phyloP scores from a whole-genome alignment of 2,888 invertebrate genomes.

The Acrobasis consociella region DNA sequence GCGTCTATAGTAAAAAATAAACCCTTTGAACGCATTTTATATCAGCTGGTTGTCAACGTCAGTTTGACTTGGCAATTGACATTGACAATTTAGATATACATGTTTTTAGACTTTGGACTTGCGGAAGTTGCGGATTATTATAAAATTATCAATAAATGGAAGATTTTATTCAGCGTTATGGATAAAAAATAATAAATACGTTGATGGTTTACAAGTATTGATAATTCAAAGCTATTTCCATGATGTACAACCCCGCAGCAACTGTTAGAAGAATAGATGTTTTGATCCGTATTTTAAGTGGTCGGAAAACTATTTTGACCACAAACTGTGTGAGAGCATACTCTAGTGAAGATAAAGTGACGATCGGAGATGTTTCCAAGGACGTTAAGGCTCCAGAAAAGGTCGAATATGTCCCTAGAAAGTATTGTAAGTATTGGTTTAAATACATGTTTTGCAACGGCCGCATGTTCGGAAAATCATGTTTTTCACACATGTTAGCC shows the following conservation, averaged over 20 bases:
- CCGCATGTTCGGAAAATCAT: too few species aligned
- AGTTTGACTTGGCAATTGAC: conserved; percentile 39
- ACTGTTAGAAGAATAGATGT: conserved; percentile 75
- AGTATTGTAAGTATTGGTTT: conserved; percentile 86
- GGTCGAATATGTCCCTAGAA: conserved; percentile 92
- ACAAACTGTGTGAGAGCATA: conserved; percentile 70
- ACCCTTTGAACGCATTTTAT: neutral
- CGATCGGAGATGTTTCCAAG: conserved; percentile 89
- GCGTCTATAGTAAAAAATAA: too few species aligned
- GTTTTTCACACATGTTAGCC: too few species aligned
- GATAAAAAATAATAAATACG: conserved; percentile 32
- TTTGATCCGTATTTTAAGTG: conserved; percentile 74
- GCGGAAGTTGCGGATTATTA: conserved; percentile 54
- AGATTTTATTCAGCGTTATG: conserved; percentile 27
- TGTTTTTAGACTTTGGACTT: conserved; percentile 70
- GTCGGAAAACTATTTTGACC: conserved; percentile 61
- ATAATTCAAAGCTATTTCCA: conserved; percentile 32
- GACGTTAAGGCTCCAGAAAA: conserved; percentile 82
- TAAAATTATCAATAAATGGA: conserved; percentile 40
- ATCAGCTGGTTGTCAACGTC: conserved; percentile 3
- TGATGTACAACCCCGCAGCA: conserved; percentile 68
- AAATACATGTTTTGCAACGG: conserved; percentile 29
- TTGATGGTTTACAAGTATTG: conserved; percentile 26
- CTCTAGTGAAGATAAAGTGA: conserved; percentile 82
- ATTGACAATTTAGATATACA: conserved; percentile 23